Evolutionary conservation across 2,113 vertebrate species (phyloP), one percentile per base, ranked within the genome.

Genomic region (Emydura subglobosa): DNA sequence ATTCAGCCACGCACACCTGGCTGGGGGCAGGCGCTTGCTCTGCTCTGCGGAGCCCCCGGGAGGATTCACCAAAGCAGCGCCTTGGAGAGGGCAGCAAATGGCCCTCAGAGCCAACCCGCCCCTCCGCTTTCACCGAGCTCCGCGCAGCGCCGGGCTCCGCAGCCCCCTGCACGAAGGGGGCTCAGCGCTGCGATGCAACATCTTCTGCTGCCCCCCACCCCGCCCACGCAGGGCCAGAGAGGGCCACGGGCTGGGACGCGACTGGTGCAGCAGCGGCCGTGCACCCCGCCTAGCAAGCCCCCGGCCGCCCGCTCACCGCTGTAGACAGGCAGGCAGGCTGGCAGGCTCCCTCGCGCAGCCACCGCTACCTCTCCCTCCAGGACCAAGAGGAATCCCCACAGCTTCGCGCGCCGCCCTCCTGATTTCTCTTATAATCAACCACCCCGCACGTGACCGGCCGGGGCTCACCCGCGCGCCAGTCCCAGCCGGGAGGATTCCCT

Each of bases 401-500:
- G 14, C 51, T 65, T 42, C 5, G 3, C 81, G 50, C 14, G 49
- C 50, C 27, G 1, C 72, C 83, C 42, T 76, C 19, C 29, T 50
- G 34, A 17, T 0, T 5, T 1, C 76, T 2, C 5, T 83, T 78
- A 27, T 86, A 82, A 65, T 42, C 86, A 78, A 50, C 74, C 12
- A 25, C 42, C 50, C 2, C 27, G 39, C 97, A 94, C 93, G 97
- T 97, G 97, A 98, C 95, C 49, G 3, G 6, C 83, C 11, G 21
- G 31, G 53, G 34, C 16, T 86, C 19, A 29, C 74, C 1, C 42
- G n/a, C 9, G 39, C 39, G 39, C 39, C 39, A 39, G 39, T 39
- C 49, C 34, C 39, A 5, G 47, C 79, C 29, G 6, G 65, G n/a
- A 44, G 49, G 27, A 21, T 47, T n/a, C 51, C 34, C 44, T 11